phyloP scores from a whole-genome alignment of 2,888 invertebrate genomes.

The Nesidiocoris tenuis region DNA sequence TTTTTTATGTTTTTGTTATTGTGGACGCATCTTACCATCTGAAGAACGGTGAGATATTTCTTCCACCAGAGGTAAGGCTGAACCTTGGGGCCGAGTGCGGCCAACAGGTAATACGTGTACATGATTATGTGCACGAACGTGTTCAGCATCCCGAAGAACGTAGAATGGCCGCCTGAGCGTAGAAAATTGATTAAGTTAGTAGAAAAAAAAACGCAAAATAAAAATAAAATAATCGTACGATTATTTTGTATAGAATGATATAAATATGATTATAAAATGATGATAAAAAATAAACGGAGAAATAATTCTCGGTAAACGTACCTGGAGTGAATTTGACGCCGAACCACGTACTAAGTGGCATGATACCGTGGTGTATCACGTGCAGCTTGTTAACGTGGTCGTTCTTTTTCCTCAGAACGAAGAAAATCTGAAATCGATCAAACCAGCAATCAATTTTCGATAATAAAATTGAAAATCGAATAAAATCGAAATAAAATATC shows the following conservation, averaged over 20 bases:
- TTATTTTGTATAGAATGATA: too few species aligned
- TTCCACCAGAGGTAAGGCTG: slow-evolving; percentile 65
- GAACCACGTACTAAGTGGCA: slow-evolving; percentile 94
- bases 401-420: slow-evolving; percentile 89
- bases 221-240: too few species aligned
- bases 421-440: slow-evolving; percentile 63
- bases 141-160: slow-evolving; percentile 91
- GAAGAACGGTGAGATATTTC: slow-evolving; percentile 66
- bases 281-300: too few species aligned
- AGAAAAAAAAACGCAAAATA: slow-evolving; percentile 33
- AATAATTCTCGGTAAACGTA: too few species aligned
- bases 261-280: too few species aligned
- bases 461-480: not conserved
- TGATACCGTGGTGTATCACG: slow-evolving; percentile 91
- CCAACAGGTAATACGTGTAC: slow-evolving; percentile 89
- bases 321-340: slow-evolving; percentile 69
- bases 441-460: not conserved
- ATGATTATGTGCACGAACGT: slow-evolving; percentile 93
- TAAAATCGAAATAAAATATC: not conserved
- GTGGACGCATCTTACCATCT: too few species aligned
- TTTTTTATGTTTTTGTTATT: too few species aligned
- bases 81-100: slow-evolving; percentile 83
- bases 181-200: too few species aligned
- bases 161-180: slow-evolving; percentile 88
- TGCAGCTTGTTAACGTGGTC: slow-evolving; percentile 88